Evolutionary conservation across 2,113 vertebrate species (phyloP), one percentile per base, ranked within the genome.

Genomic region (Sinosuthora webbiana): DNA sequence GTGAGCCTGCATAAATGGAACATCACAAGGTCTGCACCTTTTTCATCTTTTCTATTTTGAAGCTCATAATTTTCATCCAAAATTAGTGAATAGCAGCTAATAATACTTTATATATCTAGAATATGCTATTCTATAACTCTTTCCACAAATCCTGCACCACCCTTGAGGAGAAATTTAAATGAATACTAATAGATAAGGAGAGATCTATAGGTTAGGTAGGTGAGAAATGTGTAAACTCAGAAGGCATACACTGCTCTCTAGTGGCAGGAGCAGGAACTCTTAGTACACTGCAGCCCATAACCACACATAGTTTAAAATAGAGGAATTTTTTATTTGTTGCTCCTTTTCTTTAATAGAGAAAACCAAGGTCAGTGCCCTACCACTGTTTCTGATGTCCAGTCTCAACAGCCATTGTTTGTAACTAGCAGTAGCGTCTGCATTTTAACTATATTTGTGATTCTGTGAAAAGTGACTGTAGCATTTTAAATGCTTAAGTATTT

Each of bases 181-280:
- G 37, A 87, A 83, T 74, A 49, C 8, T 77, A 60, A 80, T 70
- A 80, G 15, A 44, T 67, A 39, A 74, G 78, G 31, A 5, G 23
- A 64, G 63, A 83, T 23, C 70, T 89, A 17, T 35, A 91, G 82
- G 78, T 89, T 80, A 78, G 33, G 63, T 81, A 53, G 9, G 6
- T 59, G 77, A 45, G 53, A 80, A 23, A 85, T 30, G 18, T 0
- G 10, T 44, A 49, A 69, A 78, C 55, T 95, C 14, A 33, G 89
- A 95, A 96, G 97, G 22, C 92, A 91, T 84, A 90, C 70, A 95
- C 96, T 98, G 98, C 97, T 82, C 92, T 97, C 98, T 98, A 97
- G 97, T 97, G 98, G 96, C 57, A 89, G 77, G 1, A 89, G 13
- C 45, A 39, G 90, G 77, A 95, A 97, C 11, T 89, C 79, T 35